phyloP scores from a whole-genome alignment of 1,140 invertebrate genomes.

The Cydia amplana region DNA sequence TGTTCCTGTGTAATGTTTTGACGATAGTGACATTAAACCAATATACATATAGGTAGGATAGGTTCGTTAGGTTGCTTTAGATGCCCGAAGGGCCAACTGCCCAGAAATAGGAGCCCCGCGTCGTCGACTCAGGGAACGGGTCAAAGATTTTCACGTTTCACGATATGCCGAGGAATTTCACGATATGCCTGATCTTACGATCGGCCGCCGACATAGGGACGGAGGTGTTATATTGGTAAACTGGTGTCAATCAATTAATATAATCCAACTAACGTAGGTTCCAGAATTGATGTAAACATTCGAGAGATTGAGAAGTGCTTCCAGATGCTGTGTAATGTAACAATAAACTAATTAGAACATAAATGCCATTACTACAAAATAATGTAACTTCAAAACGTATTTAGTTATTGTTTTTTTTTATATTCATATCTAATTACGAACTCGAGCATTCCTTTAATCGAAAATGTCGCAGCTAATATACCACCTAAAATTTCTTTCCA shows the following conservation, averaged over 20 bases:
- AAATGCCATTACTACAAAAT: constrained; percentile 3
- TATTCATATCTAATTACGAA: constrained; percentile 16
- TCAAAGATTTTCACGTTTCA: too few relatives aligned
- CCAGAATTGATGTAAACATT: constrained; percentile 19
- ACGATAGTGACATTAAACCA: too few relatives aligned
- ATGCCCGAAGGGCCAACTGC: too few relatives aligned
- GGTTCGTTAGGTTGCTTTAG: too few relatives aligned
- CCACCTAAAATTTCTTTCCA: constrained; percentile 40
- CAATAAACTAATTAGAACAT: constrained; percentile 38
- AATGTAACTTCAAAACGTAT: constrained; percentile 7
- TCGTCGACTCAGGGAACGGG: too few relatives aligned
- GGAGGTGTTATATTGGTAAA: constrained; percentile 44
- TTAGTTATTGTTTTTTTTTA: not conserved
- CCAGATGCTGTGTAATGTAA: constrained; percentile 47
- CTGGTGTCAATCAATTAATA: constrained; percentile 24
- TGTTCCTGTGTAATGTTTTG: too few relatives aligned
- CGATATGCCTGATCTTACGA: too few relatives aligned
- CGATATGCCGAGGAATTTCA: too few relatives aligned
- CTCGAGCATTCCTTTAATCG: constrained; percentile 7
- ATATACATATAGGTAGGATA: too few relatives aligned
- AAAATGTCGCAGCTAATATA: constrained; percentile 41
- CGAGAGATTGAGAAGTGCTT: constrained; percentile 44
- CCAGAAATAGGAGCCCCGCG: too few relatives aligned
- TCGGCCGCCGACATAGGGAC: too few relatives aligned
- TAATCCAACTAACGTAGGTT: constrained; percentile 23